These are phyloP conservation scores for Rotaria macrura DNA, from an alignment of 2,888 invertebrate species.

Conservation along the genomic window DNA sequence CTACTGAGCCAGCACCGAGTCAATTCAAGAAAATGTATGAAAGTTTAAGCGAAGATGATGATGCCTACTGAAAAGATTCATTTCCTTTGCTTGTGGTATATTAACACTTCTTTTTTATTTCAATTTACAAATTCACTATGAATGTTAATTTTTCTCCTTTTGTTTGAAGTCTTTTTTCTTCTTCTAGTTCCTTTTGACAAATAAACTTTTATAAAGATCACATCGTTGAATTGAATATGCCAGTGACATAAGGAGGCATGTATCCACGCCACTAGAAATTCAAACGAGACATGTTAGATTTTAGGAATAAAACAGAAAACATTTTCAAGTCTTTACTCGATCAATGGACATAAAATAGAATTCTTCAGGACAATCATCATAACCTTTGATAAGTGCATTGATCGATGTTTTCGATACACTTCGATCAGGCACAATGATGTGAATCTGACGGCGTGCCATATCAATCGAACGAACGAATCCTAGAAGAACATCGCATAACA, in stretches of 20 bases:
- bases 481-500: background rate
- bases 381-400: background rate
- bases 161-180: background rate
- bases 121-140: background rate
- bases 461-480: background rate
- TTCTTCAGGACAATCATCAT: constrained; percentile 11
- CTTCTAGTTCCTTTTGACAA: background rate
- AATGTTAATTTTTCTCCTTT: background rate
- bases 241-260: background rate
- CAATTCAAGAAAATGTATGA: background rate
- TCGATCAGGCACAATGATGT: background rate
- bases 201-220: background rate
- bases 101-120: background rate
- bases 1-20: background rate
- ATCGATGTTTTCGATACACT: background rate
- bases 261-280: background rate
- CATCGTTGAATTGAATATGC: background rate
- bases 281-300: background rate
- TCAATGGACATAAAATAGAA: background rate
- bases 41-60: background rate
- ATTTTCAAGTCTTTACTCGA: background rate
- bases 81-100: background rate
- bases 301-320: background rate
- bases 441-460: background rate
- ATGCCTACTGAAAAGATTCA: background rate